Percentiles rank a stretch among this genome's conserved stretches.
phyloP scores from a whole-genome alignment of 2,797 vertebrate genomes.

The Cossypha dichroa region DNA sequence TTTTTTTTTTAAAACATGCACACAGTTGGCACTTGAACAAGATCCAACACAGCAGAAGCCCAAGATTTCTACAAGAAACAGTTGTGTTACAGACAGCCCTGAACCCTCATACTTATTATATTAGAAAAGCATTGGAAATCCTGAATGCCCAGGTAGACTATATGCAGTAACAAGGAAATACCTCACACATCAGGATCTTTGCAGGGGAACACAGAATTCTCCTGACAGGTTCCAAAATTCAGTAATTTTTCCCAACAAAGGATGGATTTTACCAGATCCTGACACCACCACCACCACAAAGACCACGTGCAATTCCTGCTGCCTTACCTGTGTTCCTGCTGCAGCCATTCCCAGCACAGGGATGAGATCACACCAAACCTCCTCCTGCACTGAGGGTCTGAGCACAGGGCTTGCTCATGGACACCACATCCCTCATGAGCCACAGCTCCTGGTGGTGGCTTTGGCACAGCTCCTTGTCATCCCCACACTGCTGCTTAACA shows the following conservation, averaged over 20 bases:
- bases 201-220: not conserved
- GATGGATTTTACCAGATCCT: not conserved
- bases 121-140: not conserved
- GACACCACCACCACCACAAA: not conserved
- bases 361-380: not conserved
- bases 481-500: not conserved
- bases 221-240: not conserved
- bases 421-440: not conserved
- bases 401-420: rapidly evolving
- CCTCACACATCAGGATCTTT: not conserved
- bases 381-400: rapidly evolving
- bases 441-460: not conserved
- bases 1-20: not conserved
- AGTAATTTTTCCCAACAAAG: not conserved
- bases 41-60: not conserved
- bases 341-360: rapidly evolving
- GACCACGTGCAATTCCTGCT: rapidly evolving
- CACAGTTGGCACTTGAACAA: not conserved
- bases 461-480: not conserved
- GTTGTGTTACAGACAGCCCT: not conserved
- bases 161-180: not conserved
- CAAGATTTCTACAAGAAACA: not conserved
- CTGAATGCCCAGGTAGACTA: not conserved
- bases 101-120: not conserved
- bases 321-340: not conserved